Base-by-base conservation (phyloP, 2,797 vertebrate species). In the Graptemys geographica region DNA sequence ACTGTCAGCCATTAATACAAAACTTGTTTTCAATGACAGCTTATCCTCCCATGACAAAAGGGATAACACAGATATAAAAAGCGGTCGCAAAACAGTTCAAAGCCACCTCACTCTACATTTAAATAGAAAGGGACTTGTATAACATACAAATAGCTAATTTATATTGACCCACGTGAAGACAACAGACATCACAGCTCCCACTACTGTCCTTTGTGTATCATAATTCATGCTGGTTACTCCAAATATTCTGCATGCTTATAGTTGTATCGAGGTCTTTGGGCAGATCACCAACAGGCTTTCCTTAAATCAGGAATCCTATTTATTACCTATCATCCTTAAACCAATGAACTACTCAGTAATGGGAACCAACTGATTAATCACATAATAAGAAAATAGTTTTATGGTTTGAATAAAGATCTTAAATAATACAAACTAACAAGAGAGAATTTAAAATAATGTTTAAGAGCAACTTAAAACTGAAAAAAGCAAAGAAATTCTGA, bases 111-210 rank as follows among this genome's bases (percentile, higher is more conserved):
- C 15, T 41, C n/a, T 79, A 53, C 3, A 57, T 82, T 47, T 55
- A 88, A 88, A 83, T 23, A 84, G 6, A 21, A 69, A 90, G 65
- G 78, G 83, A 59, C 8, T 41, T 79, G 25, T 2, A 83, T 91
- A 91, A 87, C 0, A 0, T 49, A 93, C 55, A 72, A 49, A 52
- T 0, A 0, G 19, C n/a, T 41, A 41, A 23, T 25, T 41, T 1
- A 23, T 6, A 59, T 81, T 28, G 3, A 33, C 92, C 86, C 44
- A 56, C 81, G 12, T 83, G 59, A 44, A 31, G 2, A 33, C 33
- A 13, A 81, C 55, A 91, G 79, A 41, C 7, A 72, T n/a, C 21
- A 44, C 6, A 27, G 44, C 5, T 21, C 88, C 44, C 11, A 74
- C 9, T 55, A 69, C 2, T 92, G 9, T 78, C 81, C 6, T 47